These are phyloP conservation scores for Heptranchias perlo DNA, from an alignment of 2,113 vertebrate genomes.

Conservation along the genomic window DNA sequence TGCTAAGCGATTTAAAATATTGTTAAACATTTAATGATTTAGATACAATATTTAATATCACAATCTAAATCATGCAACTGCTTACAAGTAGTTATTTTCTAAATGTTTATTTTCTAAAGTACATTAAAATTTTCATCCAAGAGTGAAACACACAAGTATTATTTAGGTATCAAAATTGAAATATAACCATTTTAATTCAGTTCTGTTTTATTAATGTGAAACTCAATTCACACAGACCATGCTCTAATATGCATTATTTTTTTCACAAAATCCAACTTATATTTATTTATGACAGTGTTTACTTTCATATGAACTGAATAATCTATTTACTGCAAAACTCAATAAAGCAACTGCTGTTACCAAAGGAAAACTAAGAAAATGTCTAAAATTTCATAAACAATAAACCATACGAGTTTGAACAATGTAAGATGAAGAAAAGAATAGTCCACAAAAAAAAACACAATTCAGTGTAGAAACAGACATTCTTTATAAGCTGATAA, in stretches of 20 bases:
- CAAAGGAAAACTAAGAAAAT: background rate
- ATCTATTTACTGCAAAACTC: background rate
- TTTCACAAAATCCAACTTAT: background rate
- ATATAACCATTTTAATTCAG: background rate
- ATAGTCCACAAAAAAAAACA: background rate
- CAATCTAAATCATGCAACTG: background rate
- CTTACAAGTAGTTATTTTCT: background rate
- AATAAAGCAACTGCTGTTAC: background rate
- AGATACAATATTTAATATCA: background rate
- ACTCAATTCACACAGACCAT: background rate
- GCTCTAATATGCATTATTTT: background rate
- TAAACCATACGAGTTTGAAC: background rate
- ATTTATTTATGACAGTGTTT: background rate
- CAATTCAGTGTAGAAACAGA: background rate
- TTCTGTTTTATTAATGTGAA: background rate
- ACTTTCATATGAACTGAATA: background rate
- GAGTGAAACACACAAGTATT: background rate
- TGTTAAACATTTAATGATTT: background rate
- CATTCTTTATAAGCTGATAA: background rate
- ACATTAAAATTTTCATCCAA: background rate
- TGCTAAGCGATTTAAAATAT: constrained; percentile 48
- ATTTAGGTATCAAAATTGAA: background rate
- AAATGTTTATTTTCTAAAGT: constrained; percentile 22
- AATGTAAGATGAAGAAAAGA: background rate
- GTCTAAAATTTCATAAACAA: background rate